Evolutionary conservation across 53 echinoderm and acorn worm species (phyloP), one percentile per base, ranked within the genome.

Genomic region (Arbacia lixula): DNA sequence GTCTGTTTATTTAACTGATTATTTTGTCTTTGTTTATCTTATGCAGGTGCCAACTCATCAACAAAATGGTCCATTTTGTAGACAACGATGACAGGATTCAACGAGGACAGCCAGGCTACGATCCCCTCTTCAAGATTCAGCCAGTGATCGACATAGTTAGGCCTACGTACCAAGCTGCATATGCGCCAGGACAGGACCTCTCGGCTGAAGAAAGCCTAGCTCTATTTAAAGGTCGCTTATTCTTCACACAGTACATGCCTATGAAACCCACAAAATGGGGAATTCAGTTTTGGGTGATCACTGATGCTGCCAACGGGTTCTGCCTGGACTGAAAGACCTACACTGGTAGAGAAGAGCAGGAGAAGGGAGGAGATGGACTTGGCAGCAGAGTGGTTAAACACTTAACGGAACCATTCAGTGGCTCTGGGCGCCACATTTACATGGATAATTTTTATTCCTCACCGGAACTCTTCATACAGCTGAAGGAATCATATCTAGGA

Each of bases 211-310:
- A 87, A 26, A 58, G 60, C 33, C 81, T 87, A 83, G 34, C 83
- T 4, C 28, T 17, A 1, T 87, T 82, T 71, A 87, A 87, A 38
- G 72, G 72, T 0, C 14, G 86, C 14, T 25, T 66, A n/a, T 30
- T 76, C 5, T 77, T 25, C 26, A 46, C 63, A 5, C 84, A 84
- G 36, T 84, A 84, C 52, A 85, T 85, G 85, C 85, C 85, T 0
- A 71, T 53, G 40, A 87, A 82, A 25, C 88, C 82, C 1, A 69
- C 80, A 0, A 82, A 87, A 22, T 87, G 83, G 88, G 88, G 88
- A 1, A 87, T 87, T 71, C 81, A 87, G 33, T 82, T 66, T 3
- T 87, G 51, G 8, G 66, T 68, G 17, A 21, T 87, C 5, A 65
- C 34, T 30, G 87, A 87, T 9, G 63, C 80, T 24, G 2, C 36